Evolutionary conservation across 2,797 vertebrate species (phyloP).

Genomic region (Apodemus agrarius): DNA sequence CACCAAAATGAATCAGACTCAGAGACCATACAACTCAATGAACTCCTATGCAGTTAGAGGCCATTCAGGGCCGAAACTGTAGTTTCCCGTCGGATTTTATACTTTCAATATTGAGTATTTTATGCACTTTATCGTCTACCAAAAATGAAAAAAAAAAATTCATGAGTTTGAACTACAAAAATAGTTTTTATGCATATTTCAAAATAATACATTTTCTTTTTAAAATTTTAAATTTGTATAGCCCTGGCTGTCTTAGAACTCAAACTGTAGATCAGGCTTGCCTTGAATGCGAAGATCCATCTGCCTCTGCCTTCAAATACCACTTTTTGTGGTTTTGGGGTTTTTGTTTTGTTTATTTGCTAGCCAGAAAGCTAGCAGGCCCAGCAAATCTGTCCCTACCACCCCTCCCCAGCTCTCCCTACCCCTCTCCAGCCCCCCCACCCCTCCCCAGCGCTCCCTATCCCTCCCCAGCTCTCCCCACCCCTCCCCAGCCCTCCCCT

Average conservation of each 20-base stretch:
- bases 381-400: neutral
- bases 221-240: neutral
- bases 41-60: neutral
- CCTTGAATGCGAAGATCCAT: neutral
- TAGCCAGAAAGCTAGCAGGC: neutral
- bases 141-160: neutral
- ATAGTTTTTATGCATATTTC: neutral
- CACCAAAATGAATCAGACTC: neutral
- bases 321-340: neutral
- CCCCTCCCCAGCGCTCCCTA: no score
- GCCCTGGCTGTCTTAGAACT: neutral
- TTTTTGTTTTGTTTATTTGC: neutral
- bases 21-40: neutral
- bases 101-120: neutral
- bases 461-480: no score
- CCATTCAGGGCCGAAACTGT: neutral
- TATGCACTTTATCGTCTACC: neutral
- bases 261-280: neutral
- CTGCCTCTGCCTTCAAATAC: neutral
- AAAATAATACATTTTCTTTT: neutral
- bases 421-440: no score
- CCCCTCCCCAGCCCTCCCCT: no score
- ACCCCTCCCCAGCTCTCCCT: no score
- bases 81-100: neutral
- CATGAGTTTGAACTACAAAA: neutral